Percentiles rank a stretch among this genome's conserved stretches.
Evolutionary conservation across 2,797 vertebrate species (phyloP).

Genomic region (Mionectes olivaceus): DNA sequence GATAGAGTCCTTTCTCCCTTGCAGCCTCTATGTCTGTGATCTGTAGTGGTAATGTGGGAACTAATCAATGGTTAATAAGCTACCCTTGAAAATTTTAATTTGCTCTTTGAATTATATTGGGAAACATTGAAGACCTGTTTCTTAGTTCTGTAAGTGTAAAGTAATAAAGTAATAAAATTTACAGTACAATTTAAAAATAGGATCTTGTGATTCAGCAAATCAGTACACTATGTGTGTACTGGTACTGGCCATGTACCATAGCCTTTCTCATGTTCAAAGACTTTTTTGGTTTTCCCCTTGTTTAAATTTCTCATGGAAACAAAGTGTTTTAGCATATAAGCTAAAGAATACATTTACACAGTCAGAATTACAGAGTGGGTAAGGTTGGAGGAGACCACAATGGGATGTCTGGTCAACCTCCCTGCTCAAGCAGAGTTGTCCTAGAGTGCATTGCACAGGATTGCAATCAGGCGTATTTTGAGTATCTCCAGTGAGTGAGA

Average conservation of each 20-base stretch:
- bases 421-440: neutral
- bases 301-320: neutral
- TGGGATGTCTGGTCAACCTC: neutral
- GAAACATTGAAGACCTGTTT: neutral
- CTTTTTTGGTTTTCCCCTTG: fast-evolving
- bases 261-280: neutral
- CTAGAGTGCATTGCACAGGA: neutral
- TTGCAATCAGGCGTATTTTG: neutral
- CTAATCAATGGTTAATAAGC: neutral
- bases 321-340: neutral
- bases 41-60: neutral
- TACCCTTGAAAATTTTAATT: neutral
- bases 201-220: neutral
- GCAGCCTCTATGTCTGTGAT: fast-evolving
- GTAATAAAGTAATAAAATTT: neutral
- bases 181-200: neutral
- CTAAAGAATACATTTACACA: neutral
- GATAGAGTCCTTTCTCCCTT: neutral
- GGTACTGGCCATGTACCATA: neutral
- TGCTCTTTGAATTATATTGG: neutral
- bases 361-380: neutral
- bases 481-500: neutral
- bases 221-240: neutral
- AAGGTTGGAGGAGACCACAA: neutral
- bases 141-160: neutral